Conservation (phyloP, 1,140 invertebrate species). For the Gerris buenoi region DNA sequence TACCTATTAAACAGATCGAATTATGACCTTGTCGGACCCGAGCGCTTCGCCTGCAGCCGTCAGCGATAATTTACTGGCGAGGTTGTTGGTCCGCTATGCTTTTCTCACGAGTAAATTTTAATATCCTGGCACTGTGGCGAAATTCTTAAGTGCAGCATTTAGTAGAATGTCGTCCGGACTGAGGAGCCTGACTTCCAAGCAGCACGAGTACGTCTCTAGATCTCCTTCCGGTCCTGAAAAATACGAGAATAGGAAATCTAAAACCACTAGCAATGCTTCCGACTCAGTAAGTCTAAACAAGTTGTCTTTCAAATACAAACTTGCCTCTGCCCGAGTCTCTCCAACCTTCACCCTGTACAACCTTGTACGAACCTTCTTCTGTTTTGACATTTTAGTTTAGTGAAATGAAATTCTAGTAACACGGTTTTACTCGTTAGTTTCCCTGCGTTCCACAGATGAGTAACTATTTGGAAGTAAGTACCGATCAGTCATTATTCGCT, state of each 20-base stretch:
- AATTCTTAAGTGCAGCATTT: background rate
- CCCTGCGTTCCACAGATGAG: no score
- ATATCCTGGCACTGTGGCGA: background rate
- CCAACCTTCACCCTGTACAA: no score
- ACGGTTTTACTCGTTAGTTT: no score
- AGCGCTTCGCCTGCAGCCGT: background rate
- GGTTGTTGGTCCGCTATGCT: background rate
- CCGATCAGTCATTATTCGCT: no score
- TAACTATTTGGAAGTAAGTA: no score
- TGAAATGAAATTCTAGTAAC: no score
- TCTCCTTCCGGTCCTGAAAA: background rate
- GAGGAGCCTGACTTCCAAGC: background rate
- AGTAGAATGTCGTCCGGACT: background rate
- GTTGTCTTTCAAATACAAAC: no score
- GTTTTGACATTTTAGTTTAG: no score
- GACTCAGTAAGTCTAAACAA: background rate
- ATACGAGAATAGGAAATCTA: background rate
- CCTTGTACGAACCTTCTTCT: no score
- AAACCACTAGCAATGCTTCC: background rate
- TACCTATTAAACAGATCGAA: no score
- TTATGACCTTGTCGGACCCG: background rate
- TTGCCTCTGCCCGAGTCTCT: no score
- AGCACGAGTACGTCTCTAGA: background rate
- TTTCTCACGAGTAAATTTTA: background rate
- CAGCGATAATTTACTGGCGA: background rate